Percentiles rank a stretch among this genome's conserved stretches.
phyloP scores from a whole-genome alignment of 2,113 vertebrate genomes.

The Furnarius figulus region DNA sequence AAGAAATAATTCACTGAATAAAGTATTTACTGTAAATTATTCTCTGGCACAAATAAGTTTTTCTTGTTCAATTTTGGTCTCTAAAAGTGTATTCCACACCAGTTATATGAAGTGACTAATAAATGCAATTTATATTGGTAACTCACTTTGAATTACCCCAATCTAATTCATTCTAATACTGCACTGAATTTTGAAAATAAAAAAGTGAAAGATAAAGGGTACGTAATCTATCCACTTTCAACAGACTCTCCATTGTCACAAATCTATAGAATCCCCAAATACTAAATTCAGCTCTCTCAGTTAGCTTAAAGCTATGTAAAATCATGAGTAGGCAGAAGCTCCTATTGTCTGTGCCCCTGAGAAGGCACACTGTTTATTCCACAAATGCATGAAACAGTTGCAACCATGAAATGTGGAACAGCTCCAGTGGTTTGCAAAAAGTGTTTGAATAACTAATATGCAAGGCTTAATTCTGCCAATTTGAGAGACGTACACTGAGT shows the following conservation, averaged over 20 bases:
- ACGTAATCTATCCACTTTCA: background rate
- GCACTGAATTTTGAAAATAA: background rate
- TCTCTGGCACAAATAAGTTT: background rate
- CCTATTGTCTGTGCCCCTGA: background rate
- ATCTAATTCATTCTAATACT: background rate
- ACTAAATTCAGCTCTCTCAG: background rate
- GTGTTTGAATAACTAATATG: background rate
- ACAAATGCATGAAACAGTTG: background rate
- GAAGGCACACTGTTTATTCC: background rate
- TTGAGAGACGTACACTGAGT: background rate
- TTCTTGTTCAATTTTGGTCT: background rate
- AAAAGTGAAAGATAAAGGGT: background rate
- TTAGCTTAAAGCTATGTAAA: background rate
- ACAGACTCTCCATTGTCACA: background rate
- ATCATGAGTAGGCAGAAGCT: background rate
- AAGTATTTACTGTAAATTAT: background rate
- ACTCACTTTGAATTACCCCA: background rate
- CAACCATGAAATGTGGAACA: background rate
- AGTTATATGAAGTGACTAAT: background rate
- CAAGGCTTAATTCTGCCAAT: background rate
- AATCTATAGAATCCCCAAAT: background rate
- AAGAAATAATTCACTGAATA: background rate
- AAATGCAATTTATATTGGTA: background rate
- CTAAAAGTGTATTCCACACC: background rate
- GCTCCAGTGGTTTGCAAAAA: background rate